phyloP scores from a whole-genome alignment of 2,113 vertebrate species.

The Centrocercus urophasianus region DNA sequence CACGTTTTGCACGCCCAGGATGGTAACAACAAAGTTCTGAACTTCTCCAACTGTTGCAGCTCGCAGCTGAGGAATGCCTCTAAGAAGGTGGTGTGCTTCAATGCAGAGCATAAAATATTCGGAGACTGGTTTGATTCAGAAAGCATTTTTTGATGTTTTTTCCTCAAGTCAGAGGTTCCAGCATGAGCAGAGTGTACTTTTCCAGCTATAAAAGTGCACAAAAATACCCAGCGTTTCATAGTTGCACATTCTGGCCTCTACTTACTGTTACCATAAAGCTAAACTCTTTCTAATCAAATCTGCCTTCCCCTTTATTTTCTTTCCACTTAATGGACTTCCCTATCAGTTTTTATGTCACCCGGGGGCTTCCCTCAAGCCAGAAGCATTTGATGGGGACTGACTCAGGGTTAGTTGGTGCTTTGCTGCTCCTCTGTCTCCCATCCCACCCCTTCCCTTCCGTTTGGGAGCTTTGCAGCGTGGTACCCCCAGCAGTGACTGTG shows the following conservation, averaged over 20 bases:
- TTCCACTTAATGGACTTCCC: not conserved
- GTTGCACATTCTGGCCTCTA: not conserved
- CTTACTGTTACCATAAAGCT: accelerated
- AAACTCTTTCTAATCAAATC: not conserved
- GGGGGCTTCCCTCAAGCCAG: not conserved
- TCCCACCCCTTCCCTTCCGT: not conserved
- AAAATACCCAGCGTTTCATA: not conserved
- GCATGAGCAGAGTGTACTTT: accelerated
- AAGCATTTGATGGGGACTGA: not conserved
- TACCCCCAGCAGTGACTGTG: not conserved
- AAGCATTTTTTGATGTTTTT: not conserved
- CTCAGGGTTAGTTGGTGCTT: not conserved
- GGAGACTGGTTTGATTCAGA: not conserved
- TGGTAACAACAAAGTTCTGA: not conserved
- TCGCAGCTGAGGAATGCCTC: not conserved
- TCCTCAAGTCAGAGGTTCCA: not conserved
- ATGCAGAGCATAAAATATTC: accelerated
- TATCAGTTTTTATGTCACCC: not conserved
- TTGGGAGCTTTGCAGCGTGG: not conserved
- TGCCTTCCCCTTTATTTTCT: not conserved
- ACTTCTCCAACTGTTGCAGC: not conserved
- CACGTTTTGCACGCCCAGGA: accelerated
- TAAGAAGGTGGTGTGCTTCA: not conserved
- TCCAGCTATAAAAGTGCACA: not conserved
- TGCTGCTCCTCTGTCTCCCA: not conserved